These are phyloP conservation scores for Melanophora roralis DNA, from an alignment of 2,888 invertebrate genomes.

Conservation along the genomic window DNA sequence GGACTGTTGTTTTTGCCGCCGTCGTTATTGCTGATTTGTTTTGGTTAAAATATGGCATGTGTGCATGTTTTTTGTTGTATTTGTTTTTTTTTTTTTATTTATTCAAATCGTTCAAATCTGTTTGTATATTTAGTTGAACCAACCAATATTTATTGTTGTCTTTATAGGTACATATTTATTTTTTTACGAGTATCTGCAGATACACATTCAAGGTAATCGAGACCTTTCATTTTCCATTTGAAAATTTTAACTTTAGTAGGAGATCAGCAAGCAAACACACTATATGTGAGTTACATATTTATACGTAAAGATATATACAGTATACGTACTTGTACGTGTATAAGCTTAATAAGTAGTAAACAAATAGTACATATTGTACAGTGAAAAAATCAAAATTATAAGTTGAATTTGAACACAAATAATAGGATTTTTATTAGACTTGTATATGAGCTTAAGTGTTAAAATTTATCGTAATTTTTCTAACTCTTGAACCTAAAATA, in stretches of 20 bases:
- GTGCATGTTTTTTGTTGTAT: slow-evolving; percentile 24
- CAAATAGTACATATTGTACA: no score
- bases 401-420: no score
- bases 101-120: neutral
- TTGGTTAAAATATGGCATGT: slow-evolving; percentile 35
- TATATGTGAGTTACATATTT: no score
- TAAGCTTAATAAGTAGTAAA: no score
- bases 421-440: no score
- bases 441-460: no score
- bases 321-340: no score
- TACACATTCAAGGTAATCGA: slow-evolving; percentile 65
- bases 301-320: no score
- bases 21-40: slow-evolving; percentile 21
- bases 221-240: slow-evolving; percentile 66
- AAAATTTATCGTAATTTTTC: no score
- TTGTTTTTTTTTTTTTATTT: neutral
- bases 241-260: slow-evolving; percentile 44
- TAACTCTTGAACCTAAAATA: no score
- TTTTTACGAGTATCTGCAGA: slow-evolving; percentile 49
- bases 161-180: neutral
- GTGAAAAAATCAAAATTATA: no score
- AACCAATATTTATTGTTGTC: slow-evolving; percentile 9
- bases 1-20: slow-evolving; percentile 22
- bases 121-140: neutral
- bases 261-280: slow-evolving; percentile 6